Evolutionary conservation across 2,888 invertebrate species (phyloP), one percentile per base, ranked within the genome.

Genomic region (Brassicogethes aeneus): DNA sequence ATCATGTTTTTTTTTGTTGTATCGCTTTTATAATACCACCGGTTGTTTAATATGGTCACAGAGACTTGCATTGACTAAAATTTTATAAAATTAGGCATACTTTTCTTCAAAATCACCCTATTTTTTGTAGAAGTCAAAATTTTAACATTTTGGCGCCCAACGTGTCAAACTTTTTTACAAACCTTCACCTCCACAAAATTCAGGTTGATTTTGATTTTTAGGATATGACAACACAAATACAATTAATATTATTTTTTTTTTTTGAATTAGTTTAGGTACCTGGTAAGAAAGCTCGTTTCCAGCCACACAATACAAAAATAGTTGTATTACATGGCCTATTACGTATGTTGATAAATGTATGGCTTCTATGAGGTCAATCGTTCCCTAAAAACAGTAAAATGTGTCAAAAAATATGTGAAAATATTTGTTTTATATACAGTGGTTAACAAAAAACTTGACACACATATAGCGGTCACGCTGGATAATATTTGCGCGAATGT

Each of bases 261-360:
- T n/a, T n/a, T n/a, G n/a, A n/a, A n/a, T 23, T 23, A 23, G 23
- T 17, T n/a, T n/a, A n/a, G 14, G 17, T 16, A 17, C 17, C 37
- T 23, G 23, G 17, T 40, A 35, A 23, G 14, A 13, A 14, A 17
- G 17, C n/a, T 35, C 13, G 15, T 17, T 23, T 35, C 43, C 43
- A 29, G 34, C 43, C 31, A 39, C 40, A 33, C 40, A 43, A 15
- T 43, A 43, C 31, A 43, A 15, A 34, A 43, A 43, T 2, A 43
- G 16, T 13, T 43, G 43, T 17, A 43, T 34, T 8, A 43, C 23
- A 13, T 43, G 43, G 8, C 43, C 43, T 12, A 16, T 32, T 5
- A 32, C 32, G 32, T 32, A 32, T 3, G 3, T 32, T 10, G 14
- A 32, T 13, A 32, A 32, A 32, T 32, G 23, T 7, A 23, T 23